phyloP scores from a whole-genome alignment of 2,113 vertebrate genomes.

The Tupaia chinensis region DNA sequence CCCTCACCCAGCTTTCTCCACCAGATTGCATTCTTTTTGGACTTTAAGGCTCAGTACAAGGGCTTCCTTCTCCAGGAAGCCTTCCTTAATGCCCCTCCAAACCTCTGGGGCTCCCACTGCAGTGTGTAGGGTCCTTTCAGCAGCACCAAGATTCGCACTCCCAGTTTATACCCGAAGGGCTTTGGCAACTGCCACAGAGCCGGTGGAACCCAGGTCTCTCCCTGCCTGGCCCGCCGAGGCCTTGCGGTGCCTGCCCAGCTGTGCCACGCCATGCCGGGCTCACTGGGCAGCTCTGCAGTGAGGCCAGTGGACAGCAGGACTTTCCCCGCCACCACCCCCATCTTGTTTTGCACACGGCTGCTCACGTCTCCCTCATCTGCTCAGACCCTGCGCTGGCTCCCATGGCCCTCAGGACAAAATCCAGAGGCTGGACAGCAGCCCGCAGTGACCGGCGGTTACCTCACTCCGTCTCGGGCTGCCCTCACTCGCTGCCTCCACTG shows the following conservation, averaged over 20 bases:
- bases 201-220: neutral
- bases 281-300: neutral
- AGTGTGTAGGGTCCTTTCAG: neutral
- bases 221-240: neutral
- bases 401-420: neutral
- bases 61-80: conserved; percentile 3
- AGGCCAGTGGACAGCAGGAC: neutral
- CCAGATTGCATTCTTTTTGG: neutral
- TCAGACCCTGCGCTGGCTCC: neutral
- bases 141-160: neutral
- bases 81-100: neutral
- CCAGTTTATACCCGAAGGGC: neutral
- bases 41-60: neutral
- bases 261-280: neutral
- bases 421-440: neutral
- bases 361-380: neutral
- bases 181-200: neutral
- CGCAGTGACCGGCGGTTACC: neutral
- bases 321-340: neutral
- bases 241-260: neutral
- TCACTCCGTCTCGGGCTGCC: neutral
- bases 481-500: neutral
- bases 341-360: neutral
- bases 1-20: neutral
- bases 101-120: neutral